Evolutionary conservation across 2,888 invertebrate species (phyloP).

Genomic region (Athripsodes cinereus): DNA sequence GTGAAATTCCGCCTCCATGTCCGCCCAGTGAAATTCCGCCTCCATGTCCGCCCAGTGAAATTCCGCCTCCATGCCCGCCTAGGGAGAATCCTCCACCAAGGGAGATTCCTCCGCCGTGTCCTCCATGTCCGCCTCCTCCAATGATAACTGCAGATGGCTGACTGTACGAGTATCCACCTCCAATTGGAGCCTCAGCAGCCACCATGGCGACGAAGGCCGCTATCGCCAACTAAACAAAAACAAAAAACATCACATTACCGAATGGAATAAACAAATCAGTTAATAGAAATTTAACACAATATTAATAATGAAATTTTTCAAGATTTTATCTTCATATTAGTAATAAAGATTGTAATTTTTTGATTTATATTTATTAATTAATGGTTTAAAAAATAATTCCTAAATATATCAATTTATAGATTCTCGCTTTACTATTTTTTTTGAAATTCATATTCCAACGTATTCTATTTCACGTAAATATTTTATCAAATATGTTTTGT

Average conservation of each 20-base stretch:
- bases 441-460: too few relatives aligned
- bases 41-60: constrained; percentile 57
- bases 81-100: constrained; percentile 40
- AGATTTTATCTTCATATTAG: too few relatives aligned
- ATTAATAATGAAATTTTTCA: too few relatives aligned
- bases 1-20: constrained; percentile 39
- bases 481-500: too few relatives aligned
- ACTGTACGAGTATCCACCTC: constrained; percentile 55
- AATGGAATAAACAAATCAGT: too few relatives aligned
- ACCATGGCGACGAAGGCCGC: constrained; percentile 69
- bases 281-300: too few relatives aligned
- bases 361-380: too few relatives aligned
- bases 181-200: constrained; percentile 68
- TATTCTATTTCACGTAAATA: too few relatives aligned
- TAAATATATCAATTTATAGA: too few relatives aligned
- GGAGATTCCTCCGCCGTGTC: constrained; percentile 53
- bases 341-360: too few relatives aligned
- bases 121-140: constrained; percentile 49
- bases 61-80: constrained; percentile 45
- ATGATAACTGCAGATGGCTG: constrained; percentile 43
- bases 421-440: too few relatives aligned
- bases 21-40: constrained; percentile 42
- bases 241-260: constrained; percentile 10
- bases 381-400: too few relatives aligned
- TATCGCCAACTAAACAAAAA: constrained; percentile 59